These are phyloP conservation scores for Campaea margaritaria DNA, from an alignment of 2,888 invertebrate genomes.

Conservation along the genomic window DNA sequence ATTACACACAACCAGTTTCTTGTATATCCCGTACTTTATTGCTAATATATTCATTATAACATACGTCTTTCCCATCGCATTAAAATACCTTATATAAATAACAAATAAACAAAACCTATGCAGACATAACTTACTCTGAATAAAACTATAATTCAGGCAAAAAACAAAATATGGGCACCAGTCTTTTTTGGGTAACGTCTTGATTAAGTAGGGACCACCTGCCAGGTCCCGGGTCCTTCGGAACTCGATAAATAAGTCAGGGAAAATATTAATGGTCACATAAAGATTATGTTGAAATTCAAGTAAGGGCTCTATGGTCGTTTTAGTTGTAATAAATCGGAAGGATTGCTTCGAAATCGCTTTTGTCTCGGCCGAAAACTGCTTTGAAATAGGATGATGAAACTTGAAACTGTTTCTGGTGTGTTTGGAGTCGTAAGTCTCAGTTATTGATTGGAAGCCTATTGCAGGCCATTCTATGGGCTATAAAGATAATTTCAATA, in stretches of 20 bases:
- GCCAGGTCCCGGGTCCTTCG: slow-evolving; percentile 69
- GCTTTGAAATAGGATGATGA: slow-evolving; percentile 36
- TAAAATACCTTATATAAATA: slow-evolving; percentile 78
- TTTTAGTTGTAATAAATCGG: slow-evolving; percentile 64
- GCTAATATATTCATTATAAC: slow-evolving; percentile 82
- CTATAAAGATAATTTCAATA: slow-evolving; percentile 34
- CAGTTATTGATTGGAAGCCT: slow-evolving; percentile 28
- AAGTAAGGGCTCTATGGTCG: slow-evolving; percentile 67
- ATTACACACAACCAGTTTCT: slow-evolving; percentile 70
- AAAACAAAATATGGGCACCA: slow-evolving; percentile 74
- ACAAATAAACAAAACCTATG: slow-evolving; percentile 71
- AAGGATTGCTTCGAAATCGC: slow-evolving; percentile 55
- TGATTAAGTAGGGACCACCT: slow-evolving; percentile 85
- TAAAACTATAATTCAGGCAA: slow-evolving; percentile 78
- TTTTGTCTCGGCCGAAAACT: slow-evolving; percentile 61
- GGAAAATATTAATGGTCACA: slow-evolving; percentile 77
- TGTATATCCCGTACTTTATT: slow-evolving; percentile 64
- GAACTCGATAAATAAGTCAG: slow-evolving; percentile 76
- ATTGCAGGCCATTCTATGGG: slow-evolving; percentile 25
- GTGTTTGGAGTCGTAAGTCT: slow-evolving; percentile 35
- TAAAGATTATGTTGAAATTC: slow-evolving; percentile 78
- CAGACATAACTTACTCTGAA: slow-evolving; percentile 71
- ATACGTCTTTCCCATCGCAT: slow-evolving; percentile 79
- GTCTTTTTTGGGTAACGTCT: slow-evolving; percentile 82
- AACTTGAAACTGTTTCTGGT: slow-evolving; percentile 30